phyloP scores from a whole-genome alignment of 2,888 invertebrate species.

The Melipona bicolor region DNA sequence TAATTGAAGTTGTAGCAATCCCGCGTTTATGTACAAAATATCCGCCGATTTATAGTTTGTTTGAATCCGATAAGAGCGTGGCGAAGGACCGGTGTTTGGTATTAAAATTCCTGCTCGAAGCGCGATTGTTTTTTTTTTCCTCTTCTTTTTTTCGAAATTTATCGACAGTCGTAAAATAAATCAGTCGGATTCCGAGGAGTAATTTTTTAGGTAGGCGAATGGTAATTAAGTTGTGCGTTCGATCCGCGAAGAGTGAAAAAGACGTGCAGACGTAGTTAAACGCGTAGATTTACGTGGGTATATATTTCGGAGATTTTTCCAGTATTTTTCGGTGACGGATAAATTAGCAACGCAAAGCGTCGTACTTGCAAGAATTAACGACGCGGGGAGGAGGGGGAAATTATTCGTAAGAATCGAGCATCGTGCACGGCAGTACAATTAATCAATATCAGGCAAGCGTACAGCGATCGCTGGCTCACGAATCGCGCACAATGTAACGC shows the following conservation, averaged over 20 bases:
- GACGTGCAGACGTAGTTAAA: too few relatives aligned
- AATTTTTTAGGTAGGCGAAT: not conserved
- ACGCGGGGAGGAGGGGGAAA: not conserved
- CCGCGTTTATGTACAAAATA: not conserved
- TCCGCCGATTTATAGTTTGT: not conserved
- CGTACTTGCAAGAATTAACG: not conserved
- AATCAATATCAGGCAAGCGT: constrained; percentile 23
- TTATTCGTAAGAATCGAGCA: not conserved
- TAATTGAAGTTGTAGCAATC: not conserved
- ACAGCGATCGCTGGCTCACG: constrained; percentile 1
- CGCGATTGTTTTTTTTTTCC: not conserved
- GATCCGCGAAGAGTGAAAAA: too few relatives aligned
- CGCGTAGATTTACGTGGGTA: too few relatives aligned
- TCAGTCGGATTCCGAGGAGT: not conserved
- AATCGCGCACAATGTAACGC: constrained; percentile 26
- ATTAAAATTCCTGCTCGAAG: not conserved
- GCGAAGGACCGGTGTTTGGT: not conserved
- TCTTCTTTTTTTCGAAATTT: not conserved
- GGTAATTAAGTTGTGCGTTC: too few relatives aligned
- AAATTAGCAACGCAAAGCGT: not conserved
- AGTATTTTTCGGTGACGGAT: too few relatives aligned
- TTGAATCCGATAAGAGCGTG: not conserved
- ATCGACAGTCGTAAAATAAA: not conserved
- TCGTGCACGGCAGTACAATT: not conserved
- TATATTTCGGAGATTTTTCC: too few relatives aligned